Conservation (phyloP, 2,113 vertebrate species). For the Stictonetta naevosa region DNA sequence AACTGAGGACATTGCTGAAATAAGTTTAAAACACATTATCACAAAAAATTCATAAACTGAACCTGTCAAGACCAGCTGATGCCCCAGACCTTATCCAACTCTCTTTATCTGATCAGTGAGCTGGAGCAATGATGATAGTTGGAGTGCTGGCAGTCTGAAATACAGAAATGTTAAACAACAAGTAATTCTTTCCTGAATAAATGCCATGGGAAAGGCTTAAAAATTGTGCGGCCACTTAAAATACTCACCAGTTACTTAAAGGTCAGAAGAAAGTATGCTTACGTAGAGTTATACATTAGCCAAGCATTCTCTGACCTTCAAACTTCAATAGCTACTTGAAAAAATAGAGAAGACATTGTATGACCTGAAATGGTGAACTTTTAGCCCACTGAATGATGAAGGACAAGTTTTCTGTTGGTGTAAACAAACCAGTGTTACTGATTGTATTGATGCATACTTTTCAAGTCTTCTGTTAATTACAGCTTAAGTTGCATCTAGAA, state of each 20-base stretch:
- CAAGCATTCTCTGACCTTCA: constrained; percentile 4
- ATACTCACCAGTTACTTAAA: not conserved
- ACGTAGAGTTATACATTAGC: not conserved
- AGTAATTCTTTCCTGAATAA: constrained; percentile 5
- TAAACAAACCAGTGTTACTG: not conserved
- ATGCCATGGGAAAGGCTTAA: not conserved
- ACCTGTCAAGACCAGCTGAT: not conserved
- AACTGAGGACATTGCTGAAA: not conserved
- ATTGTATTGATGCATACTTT: not conserved
- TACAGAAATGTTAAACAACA: not conserved
- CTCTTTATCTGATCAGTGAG: not conserved
- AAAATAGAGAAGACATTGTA: not conserved
- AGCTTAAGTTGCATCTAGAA: not conserved
- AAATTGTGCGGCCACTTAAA: not conserved
- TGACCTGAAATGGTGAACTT: not conserved
- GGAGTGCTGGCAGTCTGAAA: not conserved
- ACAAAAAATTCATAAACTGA: not conserved
- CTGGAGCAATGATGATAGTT: not conserved
- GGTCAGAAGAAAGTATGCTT: not conserved
- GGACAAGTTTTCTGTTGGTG: not conserved
- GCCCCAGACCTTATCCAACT: not conserved
- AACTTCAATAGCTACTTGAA: not conserved
- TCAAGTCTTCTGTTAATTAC: not conserved
- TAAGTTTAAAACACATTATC: not conserved
- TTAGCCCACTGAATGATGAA: not conserved